These are phyloP conservation scores for Vulpes ferrilata DNA, from an alignment of 2,113 vertebrate species.

Conservation along the genomic window DNA sequence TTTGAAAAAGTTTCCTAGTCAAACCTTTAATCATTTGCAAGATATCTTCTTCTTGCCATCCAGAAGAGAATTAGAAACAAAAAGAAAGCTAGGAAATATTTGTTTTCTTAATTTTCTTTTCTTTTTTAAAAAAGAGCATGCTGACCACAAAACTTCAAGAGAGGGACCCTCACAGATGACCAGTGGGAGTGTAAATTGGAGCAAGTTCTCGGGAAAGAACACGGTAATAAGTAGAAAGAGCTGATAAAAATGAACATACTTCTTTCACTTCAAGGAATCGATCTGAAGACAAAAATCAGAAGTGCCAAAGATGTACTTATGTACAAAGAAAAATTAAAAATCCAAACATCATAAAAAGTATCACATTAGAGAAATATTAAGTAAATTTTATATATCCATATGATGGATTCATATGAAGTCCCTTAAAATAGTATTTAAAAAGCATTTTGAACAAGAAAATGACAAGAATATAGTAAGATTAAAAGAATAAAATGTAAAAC, in stretches of 20 bases:
- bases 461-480: background rate
- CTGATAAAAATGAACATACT: background rate
- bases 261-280: background rate
- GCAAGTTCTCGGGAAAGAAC: background rate
- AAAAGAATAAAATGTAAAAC: background rate
- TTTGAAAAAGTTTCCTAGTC: constrained; percentile 2
- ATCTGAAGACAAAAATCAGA: background rate
- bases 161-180: background rate
- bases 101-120: background rate
- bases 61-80: constrained; percentile 47
- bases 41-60: background rate
- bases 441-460: constrained; percentile 1
- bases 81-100: constrained; percentile 35
- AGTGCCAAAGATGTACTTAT: background rate
- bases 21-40: constrained; percentile 31
- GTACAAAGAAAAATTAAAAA: background rate
- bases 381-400: background rate
- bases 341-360: background rate
- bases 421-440: constrained; percentile 43
- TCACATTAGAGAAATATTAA: background rate
- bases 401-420: background rate
- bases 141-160: constrained; percentile 1
- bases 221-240: background rate
- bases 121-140: background rate
- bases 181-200: background rate